Percentiles rank a stretch among this genome's conserved stretches.
phyloP scores from a whole-genome alignment of 1,140 invertebrate genomes.

The Aphelinus atriplicis region DNA sequence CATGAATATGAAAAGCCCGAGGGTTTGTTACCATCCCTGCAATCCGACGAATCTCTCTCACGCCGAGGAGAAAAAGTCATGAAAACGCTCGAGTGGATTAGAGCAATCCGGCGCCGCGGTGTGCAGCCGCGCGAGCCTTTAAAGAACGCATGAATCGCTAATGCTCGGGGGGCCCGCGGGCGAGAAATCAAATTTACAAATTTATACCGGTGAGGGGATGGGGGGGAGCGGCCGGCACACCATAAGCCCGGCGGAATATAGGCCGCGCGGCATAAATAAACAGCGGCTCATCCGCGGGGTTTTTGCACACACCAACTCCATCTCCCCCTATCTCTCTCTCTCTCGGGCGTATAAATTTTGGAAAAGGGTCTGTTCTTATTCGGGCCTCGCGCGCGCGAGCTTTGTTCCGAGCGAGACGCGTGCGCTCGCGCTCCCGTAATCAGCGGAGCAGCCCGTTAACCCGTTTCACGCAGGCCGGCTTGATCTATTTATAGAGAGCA shows the following conservation, averaged over 20 bases:
- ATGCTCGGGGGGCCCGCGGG: background rate
- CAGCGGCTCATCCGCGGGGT: background rate
- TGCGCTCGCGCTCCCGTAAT: conserved; percentile 16
- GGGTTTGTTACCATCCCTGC: no score
- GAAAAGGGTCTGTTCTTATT: conserved; percentile 33
- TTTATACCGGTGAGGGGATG: conserved; percentile 2
- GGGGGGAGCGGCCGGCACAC: conserved; percentile 3
- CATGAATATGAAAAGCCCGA: no score
- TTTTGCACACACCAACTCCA: no score
- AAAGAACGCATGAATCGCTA: no score
- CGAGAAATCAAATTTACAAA: conserved; percentile 30
- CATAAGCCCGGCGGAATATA: conserved; percentile 13
- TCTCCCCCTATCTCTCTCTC: no score
- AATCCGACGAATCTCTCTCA: no score
- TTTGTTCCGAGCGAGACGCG: no score
- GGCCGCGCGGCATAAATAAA: conserved; percentile 30
- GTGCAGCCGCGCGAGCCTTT: no score
- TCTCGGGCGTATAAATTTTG: conserved; percentile 47
- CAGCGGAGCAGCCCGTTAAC: conserved; percentile 29
- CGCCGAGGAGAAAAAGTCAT: no score
- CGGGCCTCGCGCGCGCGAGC: background rate
- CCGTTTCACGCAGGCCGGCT: conserved; percentile 34
- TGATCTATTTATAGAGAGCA: conserved; percentile 35
- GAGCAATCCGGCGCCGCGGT: no score
- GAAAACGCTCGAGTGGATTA: no score